Base-by-base conservation (phyloP, 2,797 vertebrate genomes). In the Eulemur rubriventer region DNA sequence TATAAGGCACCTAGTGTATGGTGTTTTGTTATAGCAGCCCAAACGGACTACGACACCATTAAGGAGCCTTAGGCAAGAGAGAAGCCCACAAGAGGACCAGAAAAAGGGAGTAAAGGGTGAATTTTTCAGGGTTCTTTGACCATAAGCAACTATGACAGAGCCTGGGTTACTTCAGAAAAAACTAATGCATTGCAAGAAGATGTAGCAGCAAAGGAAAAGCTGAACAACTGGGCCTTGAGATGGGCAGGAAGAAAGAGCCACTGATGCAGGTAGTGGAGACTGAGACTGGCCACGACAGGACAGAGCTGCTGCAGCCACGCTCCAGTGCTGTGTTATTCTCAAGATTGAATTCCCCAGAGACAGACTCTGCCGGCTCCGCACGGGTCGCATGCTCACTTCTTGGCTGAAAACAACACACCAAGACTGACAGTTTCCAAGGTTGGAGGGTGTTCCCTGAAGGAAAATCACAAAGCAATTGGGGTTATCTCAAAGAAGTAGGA, bases 91-190 rank as follows among this genome's bases (percentile, higher is more conserved):
- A n/a, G 48, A 81, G 0, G 38, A 41, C n/a, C 2, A 26, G 82
- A 75, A 33, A 65, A 13, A 69, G 4, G 73, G 13, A 75, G 59
- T 18, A 13, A 9, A 80, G 30, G 5, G 13, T 4, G 12, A 43
- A 20, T 59, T 92, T 55, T 75, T n/a, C 2, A 33, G 80, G 70
- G n/a, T 24, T 69, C 73, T 90, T 88, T 72, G n/a, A 80, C 50
- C 59, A 50, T 33, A 61, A 91, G 50, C 69, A 86, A 89, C 78
- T 89, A 43, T 30, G 57, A 61, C 16, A 46, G 22, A 30, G n/a
- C 46, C 75, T 75, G n/a, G 14, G 17, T 89, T 50, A 52, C 80
- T 89, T 95, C 46, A 67, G 13, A 35, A 65, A 70, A 89, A 69
- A 10, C 28, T 33, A 22, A 72, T 20, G 50, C 65, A 78, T 48